Percentiles rank a stretch among this genome's conserved stretches.
Conservation (phyloP, 2,113 vertebrate genomes). For the Promerops cafer region DNA sequence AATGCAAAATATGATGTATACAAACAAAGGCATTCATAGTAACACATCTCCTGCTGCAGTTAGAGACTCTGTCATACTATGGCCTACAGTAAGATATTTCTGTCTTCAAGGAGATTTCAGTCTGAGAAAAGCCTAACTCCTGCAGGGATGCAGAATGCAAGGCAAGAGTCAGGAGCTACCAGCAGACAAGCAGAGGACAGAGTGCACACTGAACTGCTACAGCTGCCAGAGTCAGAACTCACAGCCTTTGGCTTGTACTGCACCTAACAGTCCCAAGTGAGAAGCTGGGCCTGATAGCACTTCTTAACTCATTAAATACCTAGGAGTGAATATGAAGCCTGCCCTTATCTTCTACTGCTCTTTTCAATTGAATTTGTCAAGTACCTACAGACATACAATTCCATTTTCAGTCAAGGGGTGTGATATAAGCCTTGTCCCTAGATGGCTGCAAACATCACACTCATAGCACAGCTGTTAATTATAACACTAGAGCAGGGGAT, state of each 20-base stretch:
- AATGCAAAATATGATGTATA: not conserved
- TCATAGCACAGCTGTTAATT: not conserved
- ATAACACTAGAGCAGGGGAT: not conserved
- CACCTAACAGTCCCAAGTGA: not conserved
- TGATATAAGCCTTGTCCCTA: not conserved
- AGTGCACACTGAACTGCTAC: rapidly evolving
- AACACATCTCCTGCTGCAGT: not conserved
- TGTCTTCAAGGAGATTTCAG: not conserved
- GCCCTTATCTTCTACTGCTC: not conserved
- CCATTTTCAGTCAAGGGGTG: not conserved
- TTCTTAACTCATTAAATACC: not conserved
- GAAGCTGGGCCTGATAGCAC: not conserved
- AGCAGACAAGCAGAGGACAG: not conserved
- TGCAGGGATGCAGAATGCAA: not conserved
- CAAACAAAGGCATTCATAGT: not conserved
- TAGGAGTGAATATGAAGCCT: not conserved
- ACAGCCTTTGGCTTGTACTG: not conserved
- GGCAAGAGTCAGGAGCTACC: not conserved
- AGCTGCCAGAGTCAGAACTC: not conserved
- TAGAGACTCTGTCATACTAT: not conserved
- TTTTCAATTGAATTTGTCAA: not conserved
- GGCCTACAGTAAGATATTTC: not conserved
- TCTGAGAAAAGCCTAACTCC: not conserved
- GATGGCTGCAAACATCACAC: not conserved
- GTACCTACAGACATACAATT: not conserved